These are phyloP conservation scores for Eptesicus fuscus DNA, from an alignment of 2,113 vertebrate genomes.

Conservation along the genomic window DNA sequence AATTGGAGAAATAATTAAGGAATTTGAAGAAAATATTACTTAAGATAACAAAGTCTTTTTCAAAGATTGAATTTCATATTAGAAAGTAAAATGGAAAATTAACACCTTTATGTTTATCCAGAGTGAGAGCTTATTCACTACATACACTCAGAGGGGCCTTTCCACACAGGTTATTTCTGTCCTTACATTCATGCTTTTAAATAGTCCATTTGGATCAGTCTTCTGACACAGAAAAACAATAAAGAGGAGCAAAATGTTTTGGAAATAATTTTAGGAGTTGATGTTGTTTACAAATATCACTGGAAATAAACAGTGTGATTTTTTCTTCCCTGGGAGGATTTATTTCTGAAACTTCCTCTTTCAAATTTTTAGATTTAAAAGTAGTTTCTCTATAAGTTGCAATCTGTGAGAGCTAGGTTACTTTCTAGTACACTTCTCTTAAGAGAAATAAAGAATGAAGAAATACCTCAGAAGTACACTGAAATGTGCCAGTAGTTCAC, in stretches of 20 bases:
- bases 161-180: background rate
- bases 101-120: background rate
- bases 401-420: background rate
- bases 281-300: background rate
- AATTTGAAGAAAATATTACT: background rate
- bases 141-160: background rate
- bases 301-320: constrained; percentile 10
- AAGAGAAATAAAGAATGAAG: background rate
- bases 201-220: background rate
- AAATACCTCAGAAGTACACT: background rate
- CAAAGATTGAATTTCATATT: background rate
- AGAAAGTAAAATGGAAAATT: background rate
- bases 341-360: background rate
- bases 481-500: background rate
- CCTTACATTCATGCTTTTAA: background rate
- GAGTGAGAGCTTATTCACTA: background rate
- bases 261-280: background rate
- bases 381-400: background rate
- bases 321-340: background rate
- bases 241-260: constrained; percentile 8
- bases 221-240: background rate
- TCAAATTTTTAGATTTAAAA: background rate
- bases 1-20: background rate
- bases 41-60: background rate
- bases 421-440: background rate